A percentile compares a stretch with the other conserved stretches of the same genome.
Conservation (phyloP, 2,888 invertebrate species). For the Acrobasis consociella region DNA sequence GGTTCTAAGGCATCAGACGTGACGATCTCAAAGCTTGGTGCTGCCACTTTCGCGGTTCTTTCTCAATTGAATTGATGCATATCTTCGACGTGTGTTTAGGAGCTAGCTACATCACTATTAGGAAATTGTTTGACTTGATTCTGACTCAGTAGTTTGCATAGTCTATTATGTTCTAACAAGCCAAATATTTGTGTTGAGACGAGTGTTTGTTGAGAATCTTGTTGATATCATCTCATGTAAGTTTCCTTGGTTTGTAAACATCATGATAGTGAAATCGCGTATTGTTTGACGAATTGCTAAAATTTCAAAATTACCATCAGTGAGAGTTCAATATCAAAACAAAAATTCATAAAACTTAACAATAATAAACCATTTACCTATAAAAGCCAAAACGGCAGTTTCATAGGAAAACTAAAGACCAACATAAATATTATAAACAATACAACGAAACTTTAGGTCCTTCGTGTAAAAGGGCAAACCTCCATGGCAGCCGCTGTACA, state of each 20-base stretch:
- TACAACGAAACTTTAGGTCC: too few species aligned
- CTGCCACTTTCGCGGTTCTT: constrained; percentile 53
- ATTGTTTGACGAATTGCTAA: too few species aligned
- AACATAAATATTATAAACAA: too few species aligned
- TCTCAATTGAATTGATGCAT: constrained; percentile 26
- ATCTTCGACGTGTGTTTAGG: neutral
- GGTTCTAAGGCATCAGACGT: constrained; percentile 63
- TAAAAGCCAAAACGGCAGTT: too few species aligned
- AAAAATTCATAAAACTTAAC: too few species aligned
- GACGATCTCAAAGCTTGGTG: constrained; percentile 38
- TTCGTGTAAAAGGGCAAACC: too few species aligned
- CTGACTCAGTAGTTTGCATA: neutral
- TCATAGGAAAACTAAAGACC: too few species aligned
- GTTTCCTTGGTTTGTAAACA: neutral
- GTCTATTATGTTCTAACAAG: neutral
- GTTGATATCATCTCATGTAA: neutral
- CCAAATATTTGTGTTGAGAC: neutral
- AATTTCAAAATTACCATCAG: too few species aligned
- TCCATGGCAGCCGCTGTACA: too few species aligned
- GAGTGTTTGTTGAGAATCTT: neutral
- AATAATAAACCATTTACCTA: too few species aligned
- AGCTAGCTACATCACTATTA: neutral
- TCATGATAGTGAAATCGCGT: neutral
- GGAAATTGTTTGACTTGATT: neutral
- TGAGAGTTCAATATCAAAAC: too few species aligned